Evolutionary conservation across 2,113 vertebrate genomes (phyloP).

Genomic region (Chascanopsetta lugubris): DNA sequence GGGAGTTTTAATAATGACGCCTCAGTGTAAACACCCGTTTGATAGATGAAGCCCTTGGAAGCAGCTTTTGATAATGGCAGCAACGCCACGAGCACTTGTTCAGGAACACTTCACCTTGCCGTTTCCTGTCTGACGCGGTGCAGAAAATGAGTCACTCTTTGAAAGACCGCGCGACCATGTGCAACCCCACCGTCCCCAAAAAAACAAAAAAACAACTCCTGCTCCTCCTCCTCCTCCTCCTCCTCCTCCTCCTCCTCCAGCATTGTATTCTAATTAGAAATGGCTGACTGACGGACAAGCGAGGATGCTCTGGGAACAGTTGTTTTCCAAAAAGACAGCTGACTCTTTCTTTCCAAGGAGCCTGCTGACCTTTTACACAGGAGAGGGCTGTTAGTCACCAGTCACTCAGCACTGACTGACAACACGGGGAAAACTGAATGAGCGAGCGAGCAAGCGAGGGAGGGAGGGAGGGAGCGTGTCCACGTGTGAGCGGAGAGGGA

Average conservation of each 20-base stretch:
- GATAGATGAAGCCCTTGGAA: conserved; percentile 12
- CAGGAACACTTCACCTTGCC: conserved; percentile 48
- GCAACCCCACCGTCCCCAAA: too few species aligned
- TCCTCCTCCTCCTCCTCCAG: conserved; percentile 58
- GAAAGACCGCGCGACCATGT: too few species aligned
- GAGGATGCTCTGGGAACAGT: conserved; percentile 65
- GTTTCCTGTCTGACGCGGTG: conserved; percentile 40
- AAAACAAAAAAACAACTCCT: too few species aligned
- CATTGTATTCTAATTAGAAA: conserved; percentile 70
- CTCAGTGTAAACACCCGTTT: conserved; percentile 4
- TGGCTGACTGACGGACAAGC: conserved; percentile 57
- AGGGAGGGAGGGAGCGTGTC: background rate
- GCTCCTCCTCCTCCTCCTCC: too few species aligned
- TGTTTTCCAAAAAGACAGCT: conserved; percentile 74
- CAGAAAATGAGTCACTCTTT: conserved; percentile 11
- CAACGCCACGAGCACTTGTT: conserved; percentile 32
- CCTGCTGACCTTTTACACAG: conserved; percentile 65
- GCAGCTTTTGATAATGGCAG: background rate
- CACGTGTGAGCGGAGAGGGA: background rate
- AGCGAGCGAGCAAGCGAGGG: conserved; percentile 33
- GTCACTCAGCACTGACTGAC: conserved; percentile 75
- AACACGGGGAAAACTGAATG: conserved; percentile 68
- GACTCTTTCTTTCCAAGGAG: conserved; percentile 65
- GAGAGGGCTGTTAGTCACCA: conserved; percentile 70
- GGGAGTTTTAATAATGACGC: background rate